Percentiles rank a stretch among this genome's conserved stretches.
Evolutionary conservation across 30 jellyfish, hydroid and myxozoan species (phyloP).

Genomic region (Pseudorhiza aurosa): DNA sequence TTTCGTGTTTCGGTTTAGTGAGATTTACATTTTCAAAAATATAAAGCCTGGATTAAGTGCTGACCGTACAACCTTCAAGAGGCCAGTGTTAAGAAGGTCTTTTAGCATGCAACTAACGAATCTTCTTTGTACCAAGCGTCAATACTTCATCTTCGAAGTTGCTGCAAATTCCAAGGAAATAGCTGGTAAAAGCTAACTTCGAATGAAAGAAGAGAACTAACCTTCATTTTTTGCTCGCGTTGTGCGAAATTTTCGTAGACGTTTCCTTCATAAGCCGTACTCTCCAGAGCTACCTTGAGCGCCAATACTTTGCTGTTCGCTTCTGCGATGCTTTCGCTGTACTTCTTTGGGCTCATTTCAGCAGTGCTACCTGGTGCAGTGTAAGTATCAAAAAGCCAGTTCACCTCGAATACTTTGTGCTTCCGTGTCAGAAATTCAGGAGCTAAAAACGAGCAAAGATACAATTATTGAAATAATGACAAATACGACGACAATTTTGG

Average conservation of each 20-base stretch:
- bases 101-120: too few species aligned
- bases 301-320: constrained; percentile 32
- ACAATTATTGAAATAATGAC: too few species aligned
- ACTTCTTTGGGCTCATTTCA: constrained; percentile 49
- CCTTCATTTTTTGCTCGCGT: constrained; percentile 79
- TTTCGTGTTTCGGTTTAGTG: too few species aligned
- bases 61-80: too few species aligned
- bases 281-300: constrained; percentile 32
- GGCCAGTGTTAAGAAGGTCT: too few species aligned
- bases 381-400: constrained; percentile 84
- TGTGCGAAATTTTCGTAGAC: constrained; percentile 78
- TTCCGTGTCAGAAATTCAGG: constrained; percentile 76
- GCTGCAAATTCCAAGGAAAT: too few species aligned
- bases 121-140: too few species aligned
- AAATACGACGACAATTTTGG: too few species aligned
- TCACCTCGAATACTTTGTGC: constrained; percentile 75
- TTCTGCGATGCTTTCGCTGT: constrained; percentile 48
- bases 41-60: too few species aligned
- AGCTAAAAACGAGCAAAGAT: constrained; percentile 46
- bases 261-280: constrained; percentile 67
- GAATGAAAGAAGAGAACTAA: constrained; percentile 13
- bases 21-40: too few species aligned
- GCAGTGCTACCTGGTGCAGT: constrained; percentile 23
- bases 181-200: too few species aligned
- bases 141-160: too few species aligned